Evolutionary conservation across 2,113 vertebrate genomes (phyloP).

Genomic region (Nematolebias whitei): DNA sequence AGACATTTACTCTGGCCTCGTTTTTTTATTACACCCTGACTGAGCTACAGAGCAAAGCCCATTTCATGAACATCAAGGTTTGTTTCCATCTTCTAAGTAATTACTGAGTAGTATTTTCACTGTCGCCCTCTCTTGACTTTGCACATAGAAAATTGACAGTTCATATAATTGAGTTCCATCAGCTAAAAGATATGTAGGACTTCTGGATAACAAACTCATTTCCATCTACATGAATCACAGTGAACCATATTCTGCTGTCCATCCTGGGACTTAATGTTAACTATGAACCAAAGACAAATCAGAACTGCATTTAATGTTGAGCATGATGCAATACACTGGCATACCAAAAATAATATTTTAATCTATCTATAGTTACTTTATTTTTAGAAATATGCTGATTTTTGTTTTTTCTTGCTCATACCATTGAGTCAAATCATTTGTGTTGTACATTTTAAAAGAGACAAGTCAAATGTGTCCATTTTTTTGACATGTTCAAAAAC

Average conservation of each 20-base stretch:
- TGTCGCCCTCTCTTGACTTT: constrained; percentile 12
- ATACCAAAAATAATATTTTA: constrained; percentile 8
- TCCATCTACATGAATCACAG: constrained; percentile 9
- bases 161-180: constrained; percentile 47
- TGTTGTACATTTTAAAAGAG: too few relatives aligned
- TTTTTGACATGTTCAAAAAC: background rate
- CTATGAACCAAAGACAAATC: background rate
- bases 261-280: background rate
- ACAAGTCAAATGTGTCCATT: too few relatives aligned
- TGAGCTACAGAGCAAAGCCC: constrained; percentile 50
- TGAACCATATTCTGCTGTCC: constrained; percentile 1
- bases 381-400: background rate
- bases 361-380: background rate
- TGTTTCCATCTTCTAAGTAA: constrained; percentile 58
- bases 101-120: constrained; percentile 42
- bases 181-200: constrained; percentile 25
- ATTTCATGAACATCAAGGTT: constrained; percentile 53
- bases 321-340: background rate
- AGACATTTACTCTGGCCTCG: constrained; percentile 52
- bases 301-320: background rate
- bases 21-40: constrained; percentile 54
- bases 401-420: background rate
- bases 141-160: constrained; percentile 34
- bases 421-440: background rate
- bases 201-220: constrained; percentile 31